These are phyloP conservation scores for Nematolebias whitei DNA, from an alignment of 2,113 vertebrate genomes.

Conservation along the genomic window DNA sequence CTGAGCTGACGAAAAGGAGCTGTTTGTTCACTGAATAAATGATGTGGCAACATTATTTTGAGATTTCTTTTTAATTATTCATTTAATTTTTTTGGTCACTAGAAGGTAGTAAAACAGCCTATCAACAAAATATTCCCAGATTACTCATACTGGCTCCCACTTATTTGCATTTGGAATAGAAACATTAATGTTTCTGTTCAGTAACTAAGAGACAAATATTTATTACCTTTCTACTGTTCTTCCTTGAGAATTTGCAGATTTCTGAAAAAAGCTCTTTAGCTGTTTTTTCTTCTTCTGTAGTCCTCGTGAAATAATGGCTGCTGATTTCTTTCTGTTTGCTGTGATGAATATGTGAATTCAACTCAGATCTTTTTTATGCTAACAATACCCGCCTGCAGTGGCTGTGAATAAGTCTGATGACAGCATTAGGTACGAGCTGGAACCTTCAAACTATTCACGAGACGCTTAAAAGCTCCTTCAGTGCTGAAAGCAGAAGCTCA, in stretches of 20 bases:
- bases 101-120: constrained; percentile 9
- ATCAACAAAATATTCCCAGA: not conserved
- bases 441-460: constrained; percentile 4
- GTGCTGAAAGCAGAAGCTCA: not conserved
- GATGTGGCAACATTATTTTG: too few species aligned
- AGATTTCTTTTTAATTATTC: not conserved
- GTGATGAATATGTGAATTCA: not conserved
- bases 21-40: too few species aligned
- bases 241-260: not conserved
- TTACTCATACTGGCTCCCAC: not conserved
- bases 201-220: not conserved
- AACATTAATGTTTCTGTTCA: not conserved
- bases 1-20: too few species aligned
- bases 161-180: not conserved
- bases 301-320: not conserved
- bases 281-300: not conserved
- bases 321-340: constrained; percentile 1
- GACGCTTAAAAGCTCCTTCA: not conserved
- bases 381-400: not conserved
- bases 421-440: not conserved
- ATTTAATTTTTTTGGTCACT: not conserved
- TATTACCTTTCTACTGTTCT: not conserved
- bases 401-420: constrained; percentile 4
- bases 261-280: not conserved
- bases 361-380: not conserved